A percentile compares a stretch with the other conserved stretches of the same genome.
These are phyloP conservation scores for Coenonympha arcania DNA, from an alignment of 2,888 invertebrate genomes.

Conservation along the genomic window DNA sequence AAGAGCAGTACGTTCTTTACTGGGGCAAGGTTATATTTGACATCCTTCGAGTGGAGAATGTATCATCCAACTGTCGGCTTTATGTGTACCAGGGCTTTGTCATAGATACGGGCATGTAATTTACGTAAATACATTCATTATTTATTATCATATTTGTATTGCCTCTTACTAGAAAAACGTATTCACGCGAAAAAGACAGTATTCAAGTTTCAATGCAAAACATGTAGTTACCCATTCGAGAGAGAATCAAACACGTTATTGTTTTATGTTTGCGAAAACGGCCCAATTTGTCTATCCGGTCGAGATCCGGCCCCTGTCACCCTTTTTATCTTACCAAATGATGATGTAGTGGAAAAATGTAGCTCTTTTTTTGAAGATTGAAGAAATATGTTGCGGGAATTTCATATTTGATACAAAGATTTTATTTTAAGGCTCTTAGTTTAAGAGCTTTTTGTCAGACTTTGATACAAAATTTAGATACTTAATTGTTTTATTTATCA, in stretches of 20 bases:
- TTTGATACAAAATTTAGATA: neutral
- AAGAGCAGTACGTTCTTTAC: too few relatives aligned
- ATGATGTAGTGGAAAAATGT: conserved; percentile 35
- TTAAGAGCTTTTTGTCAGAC: neutral
- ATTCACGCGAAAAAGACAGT: neutral
- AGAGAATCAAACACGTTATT: conserved; percentile 37
- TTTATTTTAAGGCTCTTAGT: too few relatives aligned
- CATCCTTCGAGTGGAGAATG: too few relatives aligned
- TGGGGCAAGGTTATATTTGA: too few relatives aligned
- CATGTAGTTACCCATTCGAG: neutral
- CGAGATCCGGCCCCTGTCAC: conserved; percentile 34
- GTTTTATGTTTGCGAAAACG: conserved; percentile 47
- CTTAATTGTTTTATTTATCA: too few relatives aligned
- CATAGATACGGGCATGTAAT: too few relatives aligned
- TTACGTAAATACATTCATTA: too few relatives aligned
- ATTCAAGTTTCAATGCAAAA: neutral
- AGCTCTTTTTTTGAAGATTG: neutral
- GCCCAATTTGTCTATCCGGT: conserved; percentile 50
- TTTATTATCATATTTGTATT: too few relatives aligned
- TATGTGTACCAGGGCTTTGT: too few relatives aligned
- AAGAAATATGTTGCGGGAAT: neutral
- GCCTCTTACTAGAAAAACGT: too few relatives aligned
- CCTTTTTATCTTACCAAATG: conserved; percentile 47
- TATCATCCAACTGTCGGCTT: too few relatives aligned
- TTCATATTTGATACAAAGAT: too few relatives aligned